A percentile compares a stretch with the other conserved stretches of the same genome.
Evolutionary conservation across 2,113 vertebrate species (phyloP).

Genomic region (Chinchilla lanigera): DNA sequence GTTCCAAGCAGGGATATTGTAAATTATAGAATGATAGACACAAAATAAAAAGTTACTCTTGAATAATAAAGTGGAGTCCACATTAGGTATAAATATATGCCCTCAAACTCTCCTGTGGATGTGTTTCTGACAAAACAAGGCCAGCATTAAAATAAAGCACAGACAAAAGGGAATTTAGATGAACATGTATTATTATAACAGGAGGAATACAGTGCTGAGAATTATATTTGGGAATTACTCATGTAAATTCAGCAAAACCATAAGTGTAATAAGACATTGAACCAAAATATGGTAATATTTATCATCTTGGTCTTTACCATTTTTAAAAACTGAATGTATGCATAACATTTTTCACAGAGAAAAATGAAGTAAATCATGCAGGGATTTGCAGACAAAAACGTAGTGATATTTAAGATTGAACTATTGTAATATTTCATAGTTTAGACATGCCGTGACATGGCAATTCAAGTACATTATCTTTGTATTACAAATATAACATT

Average conservation of each 20-base stretch:
- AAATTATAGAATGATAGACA: background rate
- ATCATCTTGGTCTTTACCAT: background rate
- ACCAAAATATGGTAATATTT: constrained; percentile 1
- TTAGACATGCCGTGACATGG: constrained; percentile 6
- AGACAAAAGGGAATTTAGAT: constrained; percentile 12
- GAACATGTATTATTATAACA: background rate
- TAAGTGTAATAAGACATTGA: background rate
- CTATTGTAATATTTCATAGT: constrained; percentile 35
- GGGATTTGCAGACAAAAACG: constrained; percentile 38
- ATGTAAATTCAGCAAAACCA: background rate
- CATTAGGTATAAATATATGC: constrained; percentile 2
- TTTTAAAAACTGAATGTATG: background rate
- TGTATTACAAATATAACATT: constrained; percentile 50
- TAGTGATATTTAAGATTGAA: constrained; percentile 68
- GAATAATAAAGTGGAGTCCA: background rate
- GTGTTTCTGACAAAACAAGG: constrained; percentile 6
- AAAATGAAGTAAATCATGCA: background rate
- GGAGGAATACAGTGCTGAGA: background rate
- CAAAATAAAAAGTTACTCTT: constrained; percentile 39
- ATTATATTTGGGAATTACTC: constrained; percentile 18
- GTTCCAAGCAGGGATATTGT: background rate
- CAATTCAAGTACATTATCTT: constrained; percentile 48
- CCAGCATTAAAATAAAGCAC: background rate
- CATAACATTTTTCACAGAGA: background rate
- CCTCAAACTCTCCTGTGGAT: background rate